Percentiles rank a stretch among this genome's conserved stretches.
These are phyloP conservation scores for Ceramica pisi DNA, from an alignment of 2,888 invertebrate genomes.

Conservation along the genomic window DNA sequence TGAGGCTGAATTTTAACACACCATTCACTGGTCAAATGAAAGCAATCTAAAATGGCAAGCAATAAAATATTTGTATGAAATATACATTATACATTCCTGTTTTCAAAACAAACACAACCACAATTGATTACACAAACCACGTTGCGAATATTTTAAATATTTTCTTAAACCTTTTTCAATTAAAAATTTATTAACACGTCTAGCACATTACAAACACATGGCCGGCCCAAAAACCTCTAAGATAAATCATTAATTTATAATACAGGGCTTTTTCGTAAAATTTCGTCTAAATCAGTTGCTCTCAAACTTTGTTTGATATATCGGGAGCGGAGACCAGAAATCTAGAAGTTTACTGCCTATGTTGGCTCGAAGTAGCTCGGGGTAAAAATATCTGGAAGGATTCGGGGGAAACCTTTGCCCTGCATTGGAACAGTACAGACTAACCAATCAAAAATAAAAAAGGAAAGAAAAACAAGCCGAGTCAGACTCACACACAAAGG, in stretches of 20 bases:
- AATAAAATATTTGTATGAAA: not conserved
- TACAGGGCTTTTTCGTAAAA: conserved; percentile 52
- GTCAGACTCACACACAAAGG: no score
- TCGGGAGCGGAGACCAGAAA: no score
- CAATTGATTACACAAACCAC: conserved; percentile 22
- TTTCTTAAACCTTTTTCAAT: conserved; percentile 49
- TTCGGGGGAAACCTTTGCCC: no score
- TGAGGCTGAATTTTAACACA: not conserved
- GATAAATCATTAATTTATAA: conserved; percentile 63
- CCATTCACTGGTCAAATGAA: not conserved
- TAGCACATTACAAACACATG: conserved; percentile 54
- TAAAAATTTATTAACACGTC: conserved; percentile 49
- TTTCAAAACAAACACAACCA: not conserved
- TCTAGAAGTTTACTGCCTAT: no score
- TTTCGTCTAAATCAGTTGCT: conserved; percentile 19
- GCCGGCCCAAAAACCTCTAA: conserved; percentile 26
- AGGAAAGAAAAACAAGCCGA: no score
- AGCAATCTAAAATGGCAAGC: not conserved
- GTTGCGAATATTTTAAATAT: conserved; percentile 29
- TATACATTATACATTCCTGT: not conserved
- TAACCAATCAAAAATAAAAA: no score
- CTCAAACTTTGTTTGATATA: no score
- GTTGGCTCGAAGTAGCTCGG: no score
- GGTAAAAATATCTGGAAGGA: no score
- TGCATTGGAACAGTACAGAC: no score